These are phyloP conservation scores for Limenitis arthemis DNA, from an alignment of 2,888 invertebrate genomes.

Conservation along the genomic window DNA sequence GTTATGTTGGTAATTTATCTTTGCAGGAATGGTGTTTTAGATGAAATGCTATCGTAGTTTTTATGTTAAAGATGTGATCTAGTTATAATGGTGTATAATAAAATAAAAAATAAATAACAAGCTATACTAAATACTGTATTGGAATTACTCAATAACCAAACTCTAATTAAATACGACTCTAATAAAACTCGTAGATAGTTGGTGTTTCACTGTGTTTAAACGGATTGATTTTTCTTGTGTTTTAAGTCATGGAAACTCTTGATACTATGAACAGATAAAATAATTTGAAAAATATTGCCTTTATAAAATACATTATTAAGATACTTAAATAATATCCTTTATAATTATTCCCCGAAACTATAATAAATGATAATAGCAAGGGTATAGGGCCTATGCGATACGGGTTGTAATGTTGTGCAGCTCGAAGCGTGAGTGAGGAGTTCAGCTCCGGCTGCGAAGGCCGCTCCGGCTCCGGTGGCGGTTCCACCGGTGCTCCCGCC, in stretches of 20 bases:
- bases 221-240: neutral
- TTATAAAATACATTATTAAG: neutral
- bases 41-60: constrained; percentile 17
- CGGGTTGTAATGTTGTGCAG: constrained; percentile 70
- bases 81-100: constrained; percentile 11
- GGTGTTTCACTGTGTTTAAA: neutral
- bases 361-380: constrained; percentile 3
- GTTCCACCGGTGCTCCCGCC: constrained; percentile 64
- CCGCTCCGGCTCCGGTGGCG: constrained; percentile 85
- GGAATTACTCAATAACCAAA: constrained; percentile 10
- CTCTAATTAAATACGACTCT: constrained; percentile 2
- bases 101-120: constrained; percentile 15
- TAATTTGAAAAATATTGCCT: too few species aligned
- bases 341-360: neutral
- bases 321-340: neutral
- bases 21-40: constrained; percentile 12
- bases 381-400: constrained; percentile 47
- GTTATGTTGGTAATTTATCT: constrained; percentile 11
- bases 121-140: constrained; percentile 14
- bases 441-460: constrained; percentile 97
- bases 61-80: constrained; percentile 16
- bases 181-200: neutral
- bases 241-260: neutral
- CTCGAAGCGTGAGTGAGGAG: constrained; percentile 97
- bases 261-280: too few species aligned